Conservation (phyloP, 2,113 vertebrate genomes). For the Rissa tridactyla region DNA sequence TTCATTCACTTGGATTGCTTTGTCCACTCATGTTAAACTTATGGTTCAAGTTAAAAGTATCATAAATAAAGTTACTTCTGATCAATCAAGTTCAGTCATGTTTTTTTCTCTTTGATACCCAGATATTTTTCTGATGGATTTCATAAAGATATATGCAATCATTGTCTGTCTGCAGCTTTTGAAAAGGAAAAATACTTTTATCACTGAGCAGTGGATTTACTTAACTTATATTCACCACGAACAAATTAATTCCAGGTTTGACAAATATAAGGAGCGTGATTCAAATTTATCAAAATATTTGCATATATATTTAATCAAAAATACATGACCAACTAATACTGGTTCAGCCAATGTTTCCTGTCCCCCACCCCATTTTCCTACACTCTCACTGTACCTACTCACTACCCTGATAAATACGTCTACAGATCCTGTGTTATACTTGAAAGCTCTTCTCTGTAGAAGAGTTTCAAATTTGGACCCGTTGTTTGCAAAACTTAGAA, state of each 20-base stretch:
- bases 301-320: not conserved
- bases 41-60: not conserved
- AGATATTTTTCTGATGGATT: not conserved
- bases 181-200: not conserved
- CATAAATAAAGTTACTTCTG: not conserved
- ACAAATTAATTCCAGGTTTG: not conserved
- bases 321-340: not conserved
- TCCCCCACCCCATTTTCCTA: not conserved
- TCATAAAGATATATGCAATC: not conserved
- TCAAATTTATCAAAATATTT: not conserved
- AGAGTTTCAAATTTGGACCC: not conserved
- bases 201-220: not conserved
- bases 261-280: not conserved
- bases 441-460: not conserved
- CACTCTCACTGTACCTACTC: rapidly evolving
- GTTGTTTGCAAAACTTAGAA: not conserved
- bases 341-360: not conserved
- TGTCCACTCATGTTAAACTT: not conserved
- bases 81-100: not conserved
- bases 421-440: not conserved
- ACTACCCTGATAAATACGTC: not conserved
- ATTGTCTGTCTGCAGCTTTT: not conserved
- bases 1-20: not conserved
- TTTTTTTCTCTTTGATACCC: not conserved
- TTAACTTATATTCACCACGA: not conserved